Conservation (phyloP, 2,888 invertebrate genomes). For the Agrotis clavis region DNA sequence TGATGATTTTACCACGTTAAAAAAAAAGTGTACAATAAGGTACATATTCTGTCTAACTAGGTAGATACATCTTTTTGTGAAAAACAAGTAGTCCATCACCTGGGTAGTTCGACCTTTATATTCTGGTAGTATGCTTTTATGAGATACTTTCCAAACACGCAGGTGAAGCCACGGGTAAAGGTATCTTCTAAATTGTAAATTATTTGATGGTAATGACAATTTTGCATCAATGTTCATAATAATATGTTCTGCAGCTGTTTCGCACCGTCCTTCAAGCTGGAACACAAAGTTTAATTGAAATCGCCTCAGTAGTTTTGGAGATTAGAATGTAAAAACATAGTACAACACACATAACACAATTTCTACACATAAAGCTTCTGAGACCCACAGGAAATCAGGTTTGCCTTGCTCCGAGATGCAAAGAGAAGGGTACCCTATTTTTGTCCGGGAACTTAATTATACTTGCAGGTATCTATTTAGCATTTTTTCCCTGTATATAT, state of each 20-base stretch:
- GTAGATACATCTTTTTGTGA: background rate
- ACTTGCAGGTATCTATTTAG: constrained; percentile 47
- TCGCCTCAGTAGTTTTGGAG: no score
- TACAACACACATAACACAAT: background rate
- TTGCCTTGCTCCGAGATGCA: constrained; percentile 19
- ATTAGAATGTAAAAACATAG: no score
- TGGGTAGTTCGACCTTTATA: background rate
- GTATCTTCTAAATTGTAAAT: background rate
- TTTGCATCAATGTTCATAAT: background rate
- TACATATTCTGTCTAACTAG: no score
- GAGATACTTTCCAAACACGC: background rate
- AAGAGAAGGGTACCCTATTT: constrained; percentile 38
- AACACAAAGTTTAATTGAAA: no score
- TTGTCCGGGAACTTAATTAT: constrained; percentile 43
- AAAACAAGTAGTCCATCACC: background rate
- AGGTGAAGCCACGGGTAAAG: no score
- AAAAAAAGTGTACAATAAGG: no score
- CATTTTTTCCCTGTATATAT: constrained; percentile 30
- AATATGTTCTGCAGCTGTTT: no score
- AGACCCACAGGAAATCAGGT: constrained; percentile 30
- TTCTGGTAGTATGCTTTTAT: background rate
- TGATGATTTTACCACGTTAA: no score
- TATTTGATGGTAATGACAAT: background rate
- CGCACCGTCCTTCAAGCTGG: no score
- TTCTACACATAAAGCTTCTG: background rate